Evolutionary conservation across 2,113 vertebrate genomes (phyloP).

Genomic region (Lontra canadensis): DNA sequence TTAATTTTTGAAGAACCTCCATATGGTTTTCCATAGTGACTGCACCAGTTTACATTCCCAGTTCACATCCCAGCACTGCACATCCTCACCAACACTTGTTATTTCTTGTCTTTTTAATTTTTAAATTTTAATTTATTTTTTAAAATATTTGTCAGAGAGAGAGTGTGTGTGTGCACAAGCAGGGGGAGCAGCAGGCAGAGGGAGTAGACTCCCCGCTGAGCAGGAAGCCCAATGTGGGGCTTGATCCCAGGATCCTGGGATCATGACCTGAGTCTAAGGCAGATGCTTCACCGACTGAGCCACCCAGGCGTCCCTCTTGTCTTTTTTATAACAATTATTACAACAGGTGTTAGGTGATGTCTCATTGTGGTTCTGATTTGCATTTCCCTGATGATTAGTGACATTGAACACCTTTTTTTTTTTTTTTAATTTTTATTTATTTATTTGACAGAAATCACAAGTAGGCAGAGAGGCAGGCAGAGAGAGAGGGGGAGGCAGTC

Average conservation of each 20-base stretch:
- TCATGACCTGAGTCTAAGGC: no score
- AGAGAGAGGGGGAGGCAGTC: no score
- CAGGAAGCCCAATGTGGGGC: no score
- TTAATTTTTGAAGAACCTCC: not conserved
- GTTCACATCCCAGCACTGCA: not conserved
- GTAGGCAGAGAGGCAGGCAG: no score
- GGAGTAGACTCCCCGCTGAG: no score
- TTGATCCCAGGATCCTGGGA: no score
- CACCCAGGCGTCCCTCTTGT: no score
- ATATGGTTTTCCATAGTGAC: not conserved
- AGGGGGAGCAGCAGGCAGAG: no score
- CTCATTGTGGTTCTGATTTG: not conserved
- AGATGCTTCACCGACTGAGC: no score
- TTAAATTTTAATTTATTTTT: not conserved
- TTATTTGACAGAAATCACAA: no score
- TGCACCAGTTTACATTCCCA: not conserved
- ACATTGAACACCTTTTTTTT: not conserved
- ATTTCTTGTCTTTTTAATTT: not conserved
- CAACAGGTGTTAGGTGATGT: not conserved
- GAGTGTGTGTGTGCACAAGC: no score
- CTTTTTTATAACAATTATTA: not conserved
- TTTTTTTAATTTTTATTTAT: no score
- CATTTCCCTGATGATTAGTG: not conserved
- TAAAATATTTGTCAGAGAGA: not conserved
- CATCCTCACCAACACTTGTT: not conserved